A percentile compares a stretch with the other conserved stretches of the same genome.
Conservation (phyloP, 2,888 invertebrate species). For the Pollenia griseotomentosa region DNA sequence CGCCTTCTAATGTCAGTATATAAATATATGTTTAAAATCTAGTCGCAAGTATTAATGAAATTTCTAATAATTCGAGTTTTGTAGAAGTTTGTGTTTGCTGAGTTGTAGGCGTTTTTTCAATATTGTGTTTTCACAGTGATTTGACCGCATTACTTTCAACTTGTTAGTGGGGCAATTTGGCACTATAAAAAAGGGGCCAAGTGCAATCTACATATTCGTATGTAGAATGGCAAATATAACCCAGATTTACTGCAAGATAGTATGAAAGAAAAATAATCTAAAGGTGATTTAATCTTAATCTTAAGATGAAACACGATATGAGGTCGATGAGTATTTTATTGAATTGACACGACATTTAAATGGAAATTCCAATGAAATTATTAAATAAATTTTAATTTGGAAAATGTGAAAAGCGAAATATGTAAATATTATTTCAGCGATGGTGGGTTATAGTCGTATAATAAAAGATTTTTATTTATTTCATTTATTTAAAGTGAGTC, state of each 20-base stretch:
- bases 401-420: not conserved
- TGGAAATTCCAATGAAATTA: constrained; percentile 16
- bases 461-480: no score
- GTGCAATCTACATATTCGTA: constrained; percentile 50
- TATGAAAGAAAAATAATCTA: constrained; percentile 27
- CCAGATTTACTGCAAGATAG: constrained; percentile 25
- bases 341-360: constrained; percentile 12
- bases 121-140: constrained; percentile 37
- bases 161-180: constrained; percentile 56
- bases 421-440: no score
- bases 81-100: not conserved
- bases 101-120: constrained; percentile 59
- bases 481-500: no score
- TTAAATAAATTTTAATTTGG: constrained; percentile 32
- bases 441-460: no score
- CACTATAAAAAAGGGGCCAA: constrained; percentile 41
- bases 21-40: constrained; percentile 24
- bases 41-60: constrained; percentile 41
- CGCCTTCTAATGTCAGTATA: constrained; percentile 33
- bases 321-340: constrained; percentile 1
- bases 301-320: constrained; percentile 5
- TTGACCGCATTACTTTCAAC: constrained; percentile 62
- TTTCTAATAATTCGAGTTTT: constrained; percentile 42
- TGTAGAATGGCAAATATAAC: constrained; percentile 26
- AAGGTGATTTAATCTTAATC: constrained; percentile 21